Percentiles rank a stretch among this genome's conserved stretches.
Conservation (phyloP, 2,797 vertebrate species). For the Alfaro cultratus region DNA sequence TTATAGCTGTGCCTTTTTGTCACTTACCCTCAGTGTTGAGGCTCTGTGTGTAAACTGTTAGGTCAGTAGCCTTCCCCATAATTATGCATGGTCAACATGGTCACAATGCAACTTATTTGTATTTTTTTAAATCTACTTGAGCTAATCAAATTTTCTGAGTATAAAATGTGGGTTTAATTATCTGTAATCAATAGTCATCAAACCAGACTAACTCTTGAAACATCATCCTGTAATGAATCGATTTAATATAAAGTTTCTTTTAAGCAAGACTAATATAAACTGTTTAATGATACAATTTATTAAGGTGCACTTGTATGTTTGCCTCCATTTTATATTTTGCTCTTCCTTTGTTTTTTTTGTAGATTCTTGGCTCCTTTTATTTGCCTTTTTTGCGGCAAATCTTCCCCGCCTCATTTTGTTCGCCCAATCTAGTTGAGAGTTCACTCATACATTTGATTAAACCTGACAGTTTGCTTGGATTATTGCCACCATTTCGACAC, state of each 20-base stretch:
- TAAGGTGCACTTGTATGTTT: constrained; percentile 10
- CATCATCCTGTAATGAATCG: neutral
- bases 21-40: neutral
- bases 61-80: neutral
- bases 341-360: neutral
- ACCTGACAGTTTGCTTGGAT: constrained; percentile 38
- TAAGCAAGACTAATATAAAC: neutral
- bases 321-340: constrained; percentile 8
- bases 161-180: neutral
- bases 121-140: neutral
- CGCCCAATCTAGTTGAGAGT: constrained; percentile 32
- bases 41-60: neutral
- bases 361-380: constrained; percentile 7
- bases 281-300: neutral
- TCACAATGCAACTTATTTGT: neutral
- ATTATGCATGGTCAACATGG: neutral
- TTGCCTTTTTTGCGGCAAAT: neutral
- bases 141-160: neutral
- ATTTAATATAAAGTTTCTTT: neutral
- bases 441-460: constrained; percentile 44
- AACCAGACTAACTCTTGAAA: neutral
- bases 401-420: constrained; percentile 23
- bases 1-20: neutral
- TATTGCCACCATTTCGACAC: constrained; percentile 27
- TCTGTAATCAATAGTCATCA: neutral